These are phyloP conservation scores for Aix galericulata DNA, from an alignment of 2,113 vertebrate genomes.

Conservation along the genomic window DNA sequence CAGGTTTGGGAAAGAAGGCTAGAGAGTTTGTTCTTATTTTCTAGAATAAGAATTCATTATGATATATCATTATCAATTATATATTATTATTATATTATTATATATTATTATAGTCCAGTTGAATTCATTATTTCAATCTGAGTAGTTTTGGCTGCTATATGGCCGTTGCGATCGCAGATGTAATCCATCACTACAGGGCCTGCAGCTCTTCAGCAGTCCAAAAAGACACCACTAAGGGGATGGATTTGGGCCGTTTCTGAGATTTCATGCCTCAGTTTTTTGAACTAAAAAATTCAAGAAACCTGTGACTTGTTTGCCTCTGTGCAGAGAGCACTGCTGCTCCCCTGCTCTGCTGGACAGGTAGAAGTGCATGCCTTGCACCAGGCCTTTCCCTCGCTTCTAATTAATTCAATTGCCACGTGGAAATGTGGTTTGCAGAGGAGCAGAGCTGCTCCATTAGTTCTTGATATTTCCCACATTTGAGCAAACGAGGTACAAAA, in stretches of 20 bases:
- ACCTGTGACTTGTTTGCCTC: not conserved
- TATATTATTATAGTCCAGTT: too few relatives aligned
- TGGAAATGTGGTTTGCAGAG: not conserved
- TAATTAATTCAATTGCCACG: not conserved
- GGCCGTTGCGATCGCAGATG: not conserved
- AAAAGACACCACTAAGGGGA: not conserved
- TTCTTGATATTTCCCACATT: not conserved
- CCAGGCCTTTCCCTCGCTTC: not conserved
- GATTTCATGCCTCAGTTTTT: not conserved
- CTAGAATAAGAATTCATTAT: slow-evolving; percentile 6
- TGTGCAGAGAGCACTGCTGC: not conserved
- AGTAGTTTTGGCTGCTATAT: not conserved
- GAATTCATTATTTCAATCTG: not conserved
- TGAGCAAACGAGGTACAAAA: not conserved
- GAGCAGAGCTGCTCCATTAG: not conserved
- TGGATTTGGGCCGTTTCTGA: not conserved
- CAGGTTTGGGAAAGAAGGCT: not conserved
- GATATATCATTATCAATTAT: too few relatives aligned
- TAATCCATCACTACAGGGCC: not conserved
- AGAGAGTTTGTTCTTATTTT: not conserved
- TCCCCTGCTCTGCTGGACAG: not conserved
- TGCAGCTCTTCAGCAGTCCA: not conserved
- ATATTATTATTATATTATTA: too few relatives aligned
- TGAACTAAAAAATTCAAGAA: not conserved
- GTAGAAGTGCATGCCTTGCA: not conserved